Evolutionary conservation across 2,797 vertebrate species (phyloP), one percentile per base, ranked within the genome.

Genomic region (Enteromius anoplus): DNA sequence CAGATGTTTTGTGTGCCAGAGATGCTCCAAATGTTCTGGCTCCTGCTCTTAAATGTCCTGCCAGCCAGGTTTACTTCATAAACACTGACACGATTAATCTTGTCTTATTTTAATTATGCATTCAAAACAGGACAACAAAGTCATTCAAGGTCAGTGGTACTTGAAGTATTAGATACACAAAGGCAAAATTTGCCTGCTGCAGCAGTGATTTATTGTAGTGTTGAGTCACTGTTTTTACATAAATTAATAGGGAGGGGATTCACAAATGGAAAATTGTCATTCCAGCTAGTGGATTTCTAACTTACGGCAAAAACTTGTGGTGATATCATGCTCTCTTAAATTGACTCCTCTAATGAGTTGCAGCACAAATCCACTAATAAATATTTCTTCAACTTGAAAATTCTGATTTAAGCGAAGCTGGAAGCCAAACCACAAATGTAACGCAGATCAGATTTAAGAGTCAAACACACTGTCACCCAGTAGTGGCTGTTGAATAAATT

Each of bases 111-210:
- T 26, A 42, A 71, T 34, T 45, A 72, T 80, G 49, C 37, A 37
- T 79, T 55, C 34, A 75, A 73, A 55, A 45, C 49, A 66, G 62
- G 62, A 80, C 47, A 80, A 58, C 70, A 84, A 84, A 84, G 83
- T 72, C 49, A 75, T 9, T 80, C 77, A 84, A 80, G 77, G 77
- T 80, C 70, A 58, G 45, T 23, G 49, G 60, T 72, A 72, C 37
- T 12, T 72, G 14, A 42, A 60, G 51, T 47, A 34, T 80, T 60
- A 23, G 34, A 60, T 34, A 42, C 34, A 68, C 11, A 34, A 21
- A 72, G 26, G 26, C 40, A 23, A 62, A 71, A 34, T 81, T n/a
- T 34, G 68, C 26, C 26, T 71, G 58, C 75, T 55, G 60, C 34
- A 29, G 49, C 29, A 12, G 26, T 68, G 51, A 73, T 80, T 80